phyloP scores from a whole-genome alignment of 2,888 invertebrate species.

The Hirtodrosophila confusa region DNA sequence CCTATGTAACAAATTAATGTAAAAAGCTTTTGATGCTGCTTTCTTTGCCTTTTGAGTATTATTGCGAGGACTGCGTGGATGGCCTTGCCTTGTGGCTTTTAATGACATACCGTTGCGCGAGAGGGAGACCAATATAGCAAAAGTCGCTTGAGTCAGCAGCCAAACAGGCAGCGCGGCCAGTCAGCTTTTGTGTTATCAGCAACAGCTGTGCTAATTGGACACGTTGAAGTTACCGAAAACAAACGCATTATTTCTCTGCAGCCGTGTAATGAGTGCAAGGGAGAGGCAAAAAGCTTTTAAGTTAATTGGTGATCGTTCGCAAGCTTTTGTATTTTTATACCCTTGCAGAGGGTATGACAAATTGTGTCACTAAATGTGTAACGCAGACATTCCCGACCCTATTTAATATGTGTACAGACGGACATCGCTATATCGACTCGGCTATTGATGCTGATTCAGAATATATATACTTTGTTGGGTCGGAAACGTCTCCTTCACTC shows the following conservation, averaged over 20 bases:
- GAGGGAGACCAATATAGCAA: conserved; percentile 24
- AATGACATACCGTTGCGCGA: conserved; percentile 32
- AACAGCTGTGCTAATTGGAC: conserved; percentile 60
- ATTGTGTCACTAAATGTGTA: neutral
- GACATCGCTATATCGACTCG: too few relatives aligned
- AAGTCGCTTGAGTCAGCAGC: conserved; percentile 35
- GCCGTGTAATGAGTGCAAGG: neutral
- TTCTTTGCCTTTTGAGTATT: conserved; percentile 14
- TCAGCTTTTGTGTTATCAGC: conserved; percentile 43
- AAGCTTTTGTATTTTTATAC: too few relatives aligned
- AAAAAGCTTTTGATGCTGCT: conserved; percentile 22
- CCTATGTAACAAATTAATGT: conserved; percentile 23
- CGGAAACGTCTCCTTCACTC: too few relatives aligned
- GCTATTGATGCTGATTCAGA: too few relatives aligned
- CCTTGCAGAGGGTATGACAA: too few relatives aligned
- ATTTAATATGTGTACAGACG: too few relatives aligned
- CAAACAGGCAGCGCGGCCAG: conserved; percentile 4
- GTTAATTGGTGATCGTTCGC: conserved; percentile 4
- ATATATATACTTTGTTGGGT: too few relatives aligned
- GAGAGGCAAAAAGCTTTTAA: conserved; percentile 3
- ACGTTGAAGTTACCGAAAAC: conserved; percentile 43
- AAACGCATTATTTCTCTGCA: conserved; percentile 33
- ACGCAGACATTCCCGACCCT: too few relatives aligned
- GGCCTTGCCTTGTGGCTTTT: conserved; percentile 38
- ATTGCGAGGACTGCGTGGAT: conserved; percentile 28